Percentiles rank a stretch among this genome's conserved stretches.
Conservation (phyloP, 2,888 invertebrate species). For the Melinopterus prodromus region DNA sequence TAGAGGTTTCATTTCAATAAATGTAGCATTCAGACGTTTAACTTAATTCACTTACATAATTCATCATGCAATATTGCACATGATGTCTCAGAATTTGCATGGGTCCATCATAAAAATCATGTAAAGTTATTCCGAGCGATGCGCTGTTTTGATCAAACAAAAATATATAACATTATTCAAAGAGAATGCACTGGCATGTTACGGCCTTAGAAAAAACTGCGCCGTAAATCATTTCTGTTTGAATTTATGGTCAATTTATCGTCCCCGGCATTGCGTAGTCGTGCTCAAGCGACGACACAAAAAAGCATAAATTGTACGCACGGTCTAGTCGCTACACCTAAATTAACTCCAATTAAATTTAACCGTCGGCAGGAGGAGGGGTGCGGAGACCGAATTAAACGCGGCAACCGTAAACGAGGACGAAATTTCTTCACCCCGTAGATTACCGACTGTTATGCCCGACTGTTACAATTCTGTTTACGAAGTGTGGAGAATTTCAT, state of each 20-base stretch:
- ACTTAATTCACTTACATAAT: no score
- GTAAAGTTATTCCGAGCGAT: background rate
- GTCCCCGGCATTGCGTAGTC: background rate
- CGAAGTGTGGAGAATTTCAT: conserved; percentile 53
- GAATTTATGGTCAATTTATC: conserved; percentile 4
- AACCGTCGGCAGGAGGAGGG: conserved; percentile 41
- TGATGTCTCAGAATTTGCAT: no score
- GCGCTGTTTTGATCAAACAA: background rate
- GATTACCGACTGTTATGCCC: conserved; percentile 45
- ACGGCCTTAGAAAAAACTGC: background rate
- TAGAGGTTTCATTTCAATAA: no score
- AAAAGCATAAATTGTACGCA: conserved; percentile 4
- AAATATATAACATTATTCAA: background rate
- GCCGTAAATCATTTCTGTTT: background rate
- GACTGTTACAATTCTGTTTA: conserved; percentile 52
- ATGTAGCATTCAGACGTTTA: no score
- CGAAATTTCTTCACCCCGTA: conserved; percentile 36
- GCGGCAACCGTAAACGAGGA: conserved; percentile 14
- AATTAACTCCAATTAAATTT: conserved; percentile 44
- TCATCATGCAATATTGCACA: no score
- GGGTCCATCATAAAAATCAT: no score
- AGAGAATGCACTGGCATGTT: background rate
- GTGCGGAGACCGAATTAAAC: conserved; percentile 15
- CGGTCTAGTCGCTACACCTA: conserved; percentile 18
- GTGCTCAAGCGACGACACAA: background rate